Conservation (phyloP, 1,140 invertebrate genomes). For the Berghia stephanieae region DNA sequence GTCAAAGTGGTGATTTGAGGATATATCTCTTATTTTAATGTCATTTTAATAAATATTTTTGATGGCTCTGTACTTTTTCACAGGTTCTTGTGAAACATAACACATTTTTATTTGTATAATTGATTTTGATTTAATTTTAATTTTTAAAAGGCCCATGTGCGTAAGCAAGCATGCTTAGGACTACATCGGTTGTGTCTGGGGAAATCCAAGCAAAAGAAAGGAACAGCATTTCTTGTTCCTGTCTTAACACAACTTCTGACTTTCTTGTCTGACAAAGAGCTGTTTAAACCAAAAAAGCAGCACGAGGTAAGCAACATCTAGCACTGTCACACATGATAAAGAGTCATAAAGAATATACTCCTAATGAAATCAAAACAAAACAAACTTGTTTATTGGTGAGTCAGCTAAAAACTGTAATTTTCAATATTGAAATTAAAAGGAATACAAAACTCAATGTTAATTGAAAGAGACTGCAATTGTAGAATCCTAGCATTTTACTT, state of each 20-base stretch:
- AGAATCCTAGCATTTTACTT: too few relatives aligned
- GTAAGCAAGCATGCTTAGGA: conserved; percentile 87
- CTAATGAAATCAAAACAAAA: too few relatives aligned
- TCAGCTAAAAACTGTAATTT: too few relatives aligned
- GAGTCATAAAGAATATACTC: too few relatives aligned
- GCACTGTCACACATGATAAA: background rate
- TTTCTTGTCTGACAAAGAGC: conserved; percentile 82
- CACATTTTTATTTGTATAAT: conserved; percentile 1
- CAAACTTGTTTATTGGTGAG: too few relatives aligned
- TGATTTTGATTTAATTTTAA: background rate
- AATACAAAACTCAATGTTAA: too few relatives aligned
- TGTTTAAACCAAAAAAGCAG: conserved; percentile 77
- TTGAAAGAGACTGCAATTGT: too few relatives aligned
- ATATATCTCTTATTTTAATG: too few relatives aligned
- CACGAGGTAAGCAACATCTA: conserved; percentile 55
- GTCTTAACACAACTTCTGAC: conserved; percentile 82
- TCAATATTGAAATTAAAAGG: too few relatives aligned
- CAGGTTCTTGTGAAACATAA: background rate
- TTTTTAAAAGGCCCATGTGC: conserved; percentile 74
- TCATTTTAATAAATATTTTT: too few relatives aligned
- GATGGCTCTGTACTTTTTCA: background rate
- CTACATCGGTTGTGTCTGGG: conserved; percentile 87
- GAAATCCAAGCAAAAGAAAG: conserved; percentile 70
- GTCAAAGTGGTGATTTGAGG: too few relatives aligned
- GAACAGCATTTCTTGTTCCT: conserved; percentile 75